These are phyloP conservation scores for Wiebesia pumilae DNA, from an alignment of 1,140 invertebrate species.

Conservation along the genomic window DNA sequence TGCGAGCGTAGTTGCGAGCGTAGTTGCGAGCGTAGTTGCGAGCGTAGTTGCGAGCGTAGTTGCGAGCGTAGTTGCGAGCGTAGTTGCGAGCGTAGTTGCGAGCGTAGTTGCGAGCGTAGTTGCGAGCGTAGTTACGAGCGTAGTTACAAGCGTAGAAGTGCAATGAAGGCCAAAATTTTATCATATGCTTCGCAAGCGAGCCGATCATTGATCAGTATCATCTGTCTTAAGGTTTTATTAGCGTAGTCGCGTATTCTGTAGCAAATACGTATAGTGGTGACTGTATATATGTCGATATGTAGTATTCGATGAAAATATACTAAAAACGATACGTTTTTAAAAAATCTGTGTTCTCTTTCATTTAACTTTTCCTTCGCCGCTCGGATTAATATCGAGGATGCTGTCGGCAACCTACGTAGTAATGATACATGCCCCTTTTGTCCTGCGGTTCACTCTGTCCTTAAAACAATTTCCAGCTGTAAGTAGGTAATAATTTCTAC, in stretches of 20 bases:
- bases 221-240: constrained; percentile 57
- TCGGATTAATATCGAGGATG: background rate
- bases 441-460: background rate
- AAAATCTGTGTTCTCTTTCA: constrained; percentile 47
- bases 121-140: too few relatives aligned
- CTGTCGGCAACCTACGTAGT: too few relatives aligned
- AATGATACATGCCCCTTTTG: too few relatives aligned
- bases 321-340: constrained; percentile 56
- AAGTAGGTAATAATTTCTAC: background rate
- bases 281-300: constrained; percentile 74
- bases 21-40: too few relatives aligned
- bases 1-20: too few relatives aligned
- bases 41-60: too few relatives aligned
- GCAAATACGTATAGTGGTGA: constrained; percentile 63
- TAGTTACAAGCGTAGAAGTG: background rate
- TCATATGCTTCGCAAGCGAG: background rate
- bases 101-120: too few relatives aligned
- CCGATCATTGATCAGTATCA: constrained; percentile 48
- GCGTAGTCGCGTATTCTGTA: constrained; percentile 64
- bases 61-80: too few relatives aligned
- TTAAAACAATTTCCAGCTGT: background rate
- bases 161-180: background rate
- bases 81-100: too few relatives aligned
- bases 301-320: constrained; percentile 63
- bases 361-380: background rate